Conservation (phyloP, 2,797 vertebrate genomes). For the Chelonia mydas region DNA sequence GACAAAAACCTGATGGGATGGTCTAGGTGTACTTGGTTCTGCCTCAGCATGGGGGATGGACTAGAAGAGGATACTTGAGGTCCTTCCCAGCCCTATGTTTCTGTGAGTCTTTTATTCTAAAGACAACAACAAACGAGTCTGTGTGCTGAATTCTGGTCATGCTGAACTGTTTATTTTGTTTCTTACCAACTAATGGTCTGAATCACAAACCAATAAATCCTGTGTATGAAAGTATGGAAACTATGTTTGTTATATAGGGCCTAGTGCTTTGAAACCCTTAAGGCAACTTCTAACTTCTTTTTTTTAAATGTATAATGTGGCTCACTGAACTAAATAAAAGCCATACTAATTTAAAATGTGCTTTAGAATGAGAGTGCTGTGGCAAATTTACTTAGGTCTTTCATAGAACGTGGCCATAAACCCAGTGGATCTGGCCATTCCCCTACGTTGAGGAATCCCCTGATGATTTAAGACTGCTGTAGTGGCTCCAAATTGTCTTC, state of each 20-base stretch:
- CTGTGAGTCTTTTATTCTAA: not conserved
- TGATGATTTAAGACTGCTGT: not conserved
- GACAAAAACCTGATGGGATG: not conserved
- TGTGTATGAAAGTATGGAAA: not conserved
- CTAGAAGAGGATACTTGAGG: not conserved
- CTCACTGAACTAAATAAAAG: constrained; percentile 14
- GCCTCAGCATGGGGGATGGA: not conserved
- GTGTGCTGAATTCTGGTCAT: not conserved
- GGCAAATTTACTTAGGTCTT: not conserved
- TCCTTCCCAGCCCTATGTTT: not conserved
- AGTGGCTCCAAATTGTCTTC: not conserved
- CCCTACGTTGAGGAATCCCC: not conserved
- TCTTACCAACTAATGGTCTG: not conserved
- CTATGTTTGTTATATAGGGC: not conserved
- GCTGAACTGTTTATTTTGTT: constrained; percentile 6
- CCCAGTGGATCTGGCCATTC: not conserved
- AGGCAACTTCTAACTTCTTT: constrained; percentile 42
- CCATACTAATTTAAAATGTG: constrained; percentile 24
- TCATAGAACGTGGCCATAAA: not conserved
- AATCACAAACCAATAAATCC: constrained; percentile 27
- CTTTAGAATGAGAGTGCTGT: constrained; percentile 6
- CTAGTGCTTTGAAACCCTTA: constrained; percentile 37
- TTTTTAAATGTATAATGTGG: constrained; percentile 5
- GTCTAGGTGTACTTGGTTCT: not conserved
- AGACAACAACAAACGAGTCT: not conserved